Conservation (phyloP, 2,888 invertebrate species). For the Papilio gigon region DNA sequence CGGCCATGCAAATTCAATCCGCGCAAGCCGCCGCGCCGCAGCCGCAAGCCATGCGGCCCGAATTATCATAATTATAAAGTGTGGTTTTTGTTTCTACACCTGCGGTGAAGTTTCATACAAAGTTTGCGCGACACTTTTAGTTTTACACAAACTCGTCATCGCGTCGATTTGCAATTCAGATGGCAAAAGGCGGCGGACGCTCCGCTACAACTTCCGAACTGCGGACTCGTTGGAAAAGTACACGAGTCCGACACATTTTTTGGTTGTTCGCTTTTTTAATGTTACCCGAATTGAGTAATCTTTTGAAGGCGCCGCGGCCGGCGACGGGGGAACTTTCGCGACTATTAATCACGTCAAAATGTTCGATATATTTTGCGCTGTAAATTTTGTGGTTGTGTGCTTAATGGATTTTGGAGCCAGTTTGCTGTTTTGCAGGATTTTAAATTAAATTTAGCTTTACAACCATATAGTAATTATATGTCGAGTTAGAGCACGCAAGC, state of each 20-base stretch:
- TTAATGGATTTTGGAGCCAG: constrained; percentile 36
- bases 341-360: constrained; percentile 41
- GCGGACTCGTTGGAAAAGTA: constrained; percentile 76
- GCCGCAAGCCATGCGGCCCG: constrained; percentile 68
- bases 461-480: constrained; percentile 6
- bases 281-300: constrained; percentile 75
- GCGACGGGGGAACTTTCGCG: constrained; percentile 44
- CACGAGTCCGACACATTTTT: constrained; percentile 63
- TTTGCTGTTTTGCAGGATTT: constrained; percentile 45
- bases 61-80: constrained; percentile 81
- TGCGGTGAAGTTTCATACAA: constrained; percentile 78
- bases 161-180: constrained; percentile 81
- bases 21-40: constrained; percentile 37
- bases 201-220: constrained; percentile 68
- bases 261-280: constrained; percentile 62
- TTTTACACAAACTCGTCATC: constrained; percentile 79
- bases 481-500: not conserved
- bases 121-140: constrained; percentile 82
- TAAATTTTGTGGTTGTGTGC: constrained; percentile 28
- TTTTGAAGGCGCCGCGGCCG: constrained; percentile 36
- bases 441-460: constrained; percentile 46
- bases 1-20: constrained; percentile 81
- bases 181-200: constrained; percentile 76
- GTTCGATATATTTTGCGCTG: constrained; percentile 35
- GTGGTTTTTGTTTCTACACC: constrained; percentile 82